Evolutionary conservation across 23 tunicate genomes (phyloP).

Genomic region (Botrylloides violaceus): DNA sequence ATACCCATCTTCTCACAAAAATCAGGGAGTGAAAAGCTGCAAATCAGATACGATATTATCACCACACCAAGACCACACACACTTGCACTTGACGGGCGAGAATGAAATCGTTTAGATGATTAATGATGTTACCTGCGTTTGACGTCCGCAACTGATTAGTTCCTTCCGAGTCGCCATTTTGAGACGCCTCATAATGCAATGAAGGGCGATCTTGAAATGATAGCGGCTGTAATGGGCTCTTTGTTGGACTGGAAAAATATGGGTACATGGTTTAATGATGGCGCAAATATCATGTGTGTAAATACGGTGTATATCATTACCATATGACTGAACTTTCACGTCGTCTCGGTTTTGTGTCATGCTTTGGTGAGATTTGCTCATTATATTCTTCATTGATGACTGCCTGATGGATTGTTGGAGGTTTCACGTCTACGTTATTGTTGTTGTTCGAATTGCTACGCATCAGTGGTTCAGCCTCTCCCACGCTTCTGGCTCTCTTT

Average conservation of each 20-base stretch:
- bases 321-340: too few relatives aligned
- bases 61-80: not conserved
- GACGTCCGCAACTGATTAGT: not conserved
- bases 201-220: not conserved
- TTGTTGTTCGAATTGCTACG: not conserved
- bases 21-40: too few relatives aligned
- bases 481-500: not conserved
- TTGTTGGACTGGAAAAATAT: too few relatives aligned
- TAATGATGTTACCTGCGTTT: not conserved
- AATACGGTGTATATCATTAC: too few relatives aligned
- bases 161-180: not conserved
- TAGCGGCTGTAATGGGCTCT: not conserved
- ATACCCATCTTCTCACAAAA: too few relatives aligned
- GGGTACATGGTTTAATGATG: too few relatives aligned
- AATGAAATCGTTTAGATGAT: not conserved
- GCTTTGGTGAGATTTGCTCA: too few relatives aligned
- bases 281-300: too few relatives aligned
- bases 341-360: too few relatives aligned
- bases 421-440: conserved; percentile 6
- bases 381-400: not conserved
- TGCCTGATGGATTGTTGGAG: not conserved
- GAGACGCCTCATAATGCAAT: not conserved
- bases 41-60: too few relatives aligned
- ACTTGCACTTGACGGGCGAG: not conserved
- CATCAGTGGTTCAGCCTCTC: not conserved